Evolutionary conservation across 2,888 invertebrate genomes (phyloP), one percentile per base, ranked within the genome.

Genomic region (Lydus trimaculatus): DNA sequence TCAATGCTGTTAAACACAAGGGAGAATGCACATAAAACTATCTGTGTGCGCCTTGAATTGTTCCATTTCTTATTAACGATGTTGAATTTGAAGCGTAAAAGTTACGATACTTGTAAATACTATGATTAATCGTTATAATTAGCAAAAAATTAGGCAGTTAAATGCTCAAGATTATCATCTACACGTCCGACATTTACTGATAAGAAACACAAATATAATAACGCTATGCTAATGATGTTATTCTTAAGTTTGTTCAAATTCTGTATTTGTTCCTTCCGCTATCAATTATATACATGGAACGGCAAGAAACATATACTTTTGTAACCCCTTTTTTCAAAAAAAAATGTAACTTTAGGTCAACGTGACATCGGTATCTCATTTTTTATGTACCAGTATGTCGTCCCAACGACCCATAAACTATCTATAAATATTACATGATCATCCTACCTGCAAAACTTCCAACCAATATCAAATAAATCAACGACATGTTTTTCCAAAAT

Each of bases 371-470:
- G 25, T 23, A 17, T 31, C n/a, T 36, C 39, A 61, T 61, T 61
- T 17, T 0, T 6, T 25, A 60, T 60, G 60, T 31, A 48, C 48
- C 20, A 20, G 48, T 20, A 48, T 52, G 13, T 52, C 25, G 23
- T 7, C 23, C 31, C 61, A 17, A 52, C 52, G 25, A 23, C 20
- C 17, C 60, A 31, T 60, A 60, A 60, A 61, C 23, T n/a, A 61
- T 61, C 23, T 17, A 61, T 61, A 61, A 61, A 61, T 61, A 60
- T 60, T 60, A 60, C 9, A 48, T 52, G 60, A 60, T 58, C 20
- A 28, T 60, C 61, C 15, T 61, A 61, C 61, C 61, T 61, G 61
- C 20, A 31, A 61, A 61, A 61, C 61, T 61, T 61, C 61, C 61
- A 39, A 52, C 23, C 52, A 61, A 20, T 20, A 61, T 23, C 61